phyloP scores from a whole-genome alignment of 2,113 vertebrate genomes.

The Cebidichthys violaceus region DNA sequence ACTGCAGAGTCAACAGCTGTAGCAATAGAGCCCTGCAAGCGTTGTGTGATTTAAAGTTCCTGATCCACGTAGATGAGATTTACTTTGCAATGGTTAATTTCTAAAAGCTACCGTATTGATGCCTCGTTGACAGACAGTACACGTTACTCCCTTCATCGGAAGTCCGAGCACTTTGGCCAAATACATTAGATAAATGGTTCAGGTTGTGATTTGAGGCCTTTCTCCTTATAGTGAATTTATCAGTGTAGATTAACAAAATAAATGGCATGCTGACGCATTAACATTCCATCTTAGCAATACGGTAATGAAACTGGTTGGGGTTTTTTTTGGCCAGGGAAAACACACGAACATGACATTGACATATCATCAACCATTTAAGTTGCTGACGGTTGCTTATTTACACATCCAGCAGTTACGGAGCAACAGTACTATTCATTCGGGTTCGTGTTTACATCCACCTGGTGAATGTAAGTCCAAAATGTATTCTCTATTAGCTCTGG shows the following conservation, averaged over 20 bases:
- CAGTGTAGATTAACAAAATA: neutral
- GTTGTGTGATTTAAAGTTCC: neutral
- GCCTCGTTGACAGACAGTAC: neutral
- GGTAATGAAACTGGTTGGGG: neutral
- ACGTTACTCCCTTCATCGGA: neutral
- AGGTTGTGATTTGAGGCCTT: neutral
- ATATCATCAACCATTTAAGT: neutral
- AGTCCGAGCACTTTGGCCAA: neutral
- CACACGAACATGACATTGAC: neutral
- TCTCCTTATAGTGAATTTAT: neutral
- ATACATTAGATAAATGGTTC: conserved; percentile 17
- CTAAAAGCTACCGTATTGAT: neutral
- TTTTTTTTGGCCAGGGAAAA: neutral
- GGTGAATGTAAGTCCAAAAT: neutral
- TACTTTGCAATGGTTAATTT: neutral
- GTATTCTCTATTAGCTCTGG: neutral
- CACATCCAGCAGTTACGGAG: neutral
- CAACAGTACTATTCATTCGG: neutral
- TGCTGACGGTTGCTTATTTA: neutral
- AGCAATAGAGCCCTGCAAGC: neutral
- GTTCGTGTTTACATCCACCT: neutral
- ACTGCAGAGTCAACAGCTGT: neutral
- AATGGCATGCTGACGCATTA: neutral
- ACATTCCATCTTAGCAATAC: neutral
- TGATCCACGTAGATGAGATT: neutral